Conservation (phyloP, 2,113 vertebrate genomes). For the Alethe diademata region DNA sequence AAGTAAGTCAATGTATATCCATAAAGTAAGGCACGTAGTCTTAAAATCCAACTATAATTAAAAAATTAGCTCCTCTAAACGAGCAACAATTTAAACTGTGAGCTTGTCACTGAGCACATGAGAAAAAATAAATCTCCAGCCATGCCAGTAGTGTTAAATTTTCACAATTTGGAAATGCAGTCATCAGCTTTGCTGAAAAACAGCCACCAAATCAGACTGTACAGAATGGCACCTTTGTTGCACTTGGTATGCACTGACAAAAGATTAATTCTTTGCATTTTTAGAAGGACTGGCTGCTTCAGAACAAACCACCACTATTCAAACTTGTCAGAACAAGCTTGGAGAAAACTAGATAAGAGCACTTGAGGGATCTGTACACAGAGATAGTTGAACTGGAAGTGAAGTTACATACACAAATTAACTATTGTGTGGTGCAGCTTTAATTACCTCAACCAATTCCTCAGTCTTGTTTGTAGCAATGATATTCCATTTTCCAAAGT, state of each 20-base stretch:
- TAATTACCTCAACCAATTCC: background rate
- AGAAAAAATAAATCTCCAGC: conserved; percentile 5
- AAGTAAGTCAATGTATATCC: background rate
- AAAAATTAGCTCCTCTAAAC: conserved; percentile 48
- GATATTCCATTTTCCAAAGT: background rate
- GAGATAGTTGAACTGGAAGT: conserved; percentile 45
- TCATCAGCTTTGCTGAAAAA: conserved; percentile 57
- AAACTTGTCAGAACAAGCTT: conserved; percentile 49
- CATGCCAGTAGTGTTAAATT: background rate
- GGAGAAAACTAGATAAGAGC: conserved; percentile 45
- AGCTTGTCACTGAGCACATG: background rate
- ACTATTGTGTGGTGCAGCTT: conserved; percentile 3
- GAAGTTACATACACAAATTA: conserved; percentile 4
- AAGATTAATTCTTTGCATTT: conserved; percentile 63
- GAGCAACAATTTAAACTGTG: background rate
- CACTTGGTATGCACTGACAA: conserved; percentile 35
- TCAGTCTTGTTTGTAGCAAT: background rate
- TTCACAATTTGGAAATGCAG: conserved; percentile 51
- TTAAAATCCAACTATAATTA: background rate
- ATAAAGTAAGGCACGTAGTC: background rate
- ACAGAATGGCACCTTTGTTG: conserved; percentile 18
- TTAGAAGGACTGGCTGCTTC: conserved; percentile 37
- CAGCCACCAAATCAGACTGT: background rate
- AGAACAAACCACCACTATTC: conserved; percentile 65
- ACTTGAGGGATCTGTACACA: conserved; percentile 40